phyloP scores from a whole-genome alignment of 2,113 vertebrate genomes.

The Calidris pugnax region DNA sequence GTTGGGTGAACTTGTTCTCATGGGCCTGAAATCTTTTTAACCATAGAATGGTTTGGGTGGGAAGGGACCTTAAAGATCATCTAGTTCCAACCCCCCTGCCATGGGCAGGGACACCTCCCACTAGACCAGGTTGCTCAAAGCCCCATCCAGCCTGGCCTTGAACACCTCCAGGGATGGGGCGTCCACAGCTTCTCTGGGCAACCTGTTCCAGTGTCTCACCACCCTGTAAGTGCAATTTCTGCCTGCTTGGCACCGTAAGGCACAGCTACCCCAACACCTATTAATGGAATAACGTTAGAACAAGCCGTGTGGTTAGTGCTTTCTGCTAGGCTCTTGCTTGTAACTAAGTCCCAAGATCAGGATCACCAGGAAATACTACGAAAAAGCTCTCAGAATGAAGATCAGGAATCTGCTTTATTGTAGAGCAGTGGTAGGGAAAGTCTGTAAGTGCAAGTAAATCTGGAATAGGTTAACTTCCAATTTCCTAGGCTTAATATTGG shows the following conservation, averaged over 20 bases:
- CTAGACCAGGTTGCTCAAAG: no score
- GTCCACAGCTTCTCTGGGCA: no score
- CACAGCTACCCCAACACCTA: neutral
- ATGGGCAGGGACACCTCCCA: no score
- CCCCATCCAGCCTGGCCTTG: no score
- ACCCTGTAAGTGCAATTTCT: neutral
- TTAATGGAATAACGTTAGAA: neutral
- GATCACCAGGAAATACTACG: neutral
- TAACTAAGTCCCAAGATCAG: neutral
- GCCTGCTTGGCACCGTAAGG: neutral
- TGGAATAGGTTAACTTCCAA: neutral
- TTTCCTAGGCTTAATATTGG: neutral
- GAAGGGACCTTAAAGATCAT: no score
- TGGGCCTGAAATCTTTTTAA: neutral
- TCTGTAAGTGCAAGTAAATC: neutral
- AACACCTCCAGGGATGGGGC: no score
- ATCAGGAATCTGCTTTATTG: neutral
- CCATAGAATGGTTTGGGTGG: no score
- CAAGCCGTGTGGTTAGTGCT: neutral
- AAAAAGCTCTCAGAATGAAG: neutral
- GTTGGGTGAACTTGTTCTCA: neutral
- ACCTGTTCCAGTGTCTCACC: no score
- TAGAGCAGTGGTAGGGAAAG: neutral
- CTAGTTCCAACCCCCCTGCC: no score
- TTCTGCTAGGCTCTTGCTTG: neutral